A percentile compares a stretch with the other conserved stretches of the same genome.
These are phyloP conservation scores for Dryas iulia DNA, from an alignment of 1,140 invertebrate species.

Conservation along the genomic window DNA sequence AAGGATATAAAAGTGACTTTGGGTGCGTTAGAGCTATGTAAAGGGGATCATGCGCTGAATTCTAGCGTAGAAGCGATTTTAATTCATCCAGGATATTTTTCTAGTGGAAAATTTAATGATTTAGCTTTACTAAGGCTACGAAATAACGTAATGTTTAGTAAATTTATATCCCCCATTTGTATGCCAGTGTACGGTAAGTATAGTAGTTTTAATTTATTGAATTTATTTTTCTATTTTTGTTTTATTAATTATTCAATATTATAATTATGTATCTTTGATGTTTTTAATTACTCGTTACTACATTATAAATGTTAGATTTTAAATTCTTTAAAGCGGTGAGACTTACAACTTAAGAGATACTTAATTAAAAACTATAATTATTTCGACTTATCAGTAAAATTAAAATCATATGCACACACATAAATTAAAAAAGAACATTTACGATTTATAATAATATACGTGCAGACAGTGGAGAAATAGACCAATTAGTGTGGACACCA, in stretches of 20 bases:
- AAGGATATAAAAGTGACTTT: constrained; percentile 78
- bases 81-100: constrained; percentile 79
- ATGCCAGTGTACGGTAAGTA: constrained; percentile 78
- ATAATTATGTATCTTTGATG: too few relatives aligned
- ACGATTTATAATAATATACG: background rate
- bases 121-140: constrained; percentile 82
- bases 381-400: too few relatives aligned
- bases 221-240: too few relatives aligned
- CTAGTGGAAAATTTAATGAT: constrained; percentile 79
- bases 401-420: too few relatives aligned
- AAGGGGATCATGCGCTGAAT: constrained; percentile 69
- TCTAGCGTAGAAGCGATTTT: constrained; percentile 73
- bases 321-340: too few relatives aligned
- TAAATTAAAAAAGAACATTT: too few relatives aligned
- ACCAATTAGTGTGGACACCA: constrained; percentile 12
- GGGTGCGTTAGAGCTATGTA: constrained; percentile 79
- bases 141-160: constrained; percentile 77
- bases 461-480: constrained; percentile 10
- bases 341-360: too few relatives aligned
- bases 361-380: too few relatives aligned
- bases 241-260: too few relatives aligned
- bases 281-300: too few relatives aligned
- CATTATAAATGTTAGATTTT: too few relatives aligned
- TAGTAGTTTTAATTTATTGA: too few relatives aligned
- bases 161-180: constrained; percentile 81